These are phyloP conservation scores for Synergus gifuensis DNA, from an alignment of 2,888 invertebrate species.

Conservation along the genomic window DNA sequence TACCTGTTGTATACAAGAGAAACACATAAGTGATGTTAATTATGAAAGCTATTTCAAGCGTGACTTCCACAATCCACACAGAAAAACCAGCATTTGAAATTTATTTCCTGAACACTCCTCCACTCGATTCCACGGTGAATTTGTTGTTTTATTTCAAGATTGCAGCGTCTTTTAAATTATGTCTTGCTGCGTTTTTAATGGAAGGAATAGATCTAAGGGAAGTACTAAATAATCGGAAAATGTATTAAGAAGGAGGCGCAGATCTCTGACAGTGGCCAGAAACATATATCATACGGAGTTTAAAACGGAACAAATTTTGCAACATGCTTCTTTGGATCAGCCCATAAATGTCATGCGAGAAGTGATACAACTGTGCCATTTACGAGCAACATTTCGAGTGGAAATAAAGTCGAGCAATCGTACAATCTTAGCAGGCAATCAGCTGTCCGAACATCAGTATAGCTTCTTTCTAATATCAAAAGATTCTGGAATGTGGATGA, in stretches of 20 bases:
- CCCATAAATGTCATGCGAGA: conserved; percentile 16
- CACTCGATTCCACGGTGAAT: too few species aligned
- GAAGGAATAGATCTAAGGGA: conserved; percentile 19
- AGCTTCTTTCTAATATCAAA: not conserved
- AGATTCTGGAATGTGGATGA: not conserved
- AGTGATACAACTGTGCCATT: not conserved
- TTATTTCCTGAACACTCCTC: not conserved
- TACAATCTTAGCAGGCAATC: conserved; percentile 9
- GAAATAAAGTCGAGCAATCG: conserved; percentile 12
- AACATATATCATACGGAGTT: not conserved
- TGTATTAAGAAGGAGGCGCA: too few species aligned
- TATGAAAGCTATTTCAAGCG: conserved; percentile 25
- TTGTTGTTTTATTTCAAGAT: not conserved
- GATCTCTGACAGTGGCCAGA: not conserved
- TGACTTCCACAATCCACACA: not conserved
- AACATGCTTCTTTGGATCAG: not conserved
- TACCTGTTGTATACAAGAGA: conserved; percentile 13
- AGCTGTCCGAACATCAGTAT: not conserved
- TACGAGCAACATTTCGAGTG: not conserved
- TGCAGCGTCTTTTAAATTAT: not conserved
- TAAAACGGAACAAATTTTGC: conserved; percentile 15
- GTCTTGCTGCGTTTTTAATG: not conserved
- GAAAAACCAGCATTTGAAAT: not conserved
- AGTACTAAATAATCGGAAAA: not conserved
- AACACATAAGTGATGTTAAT: conserved; percentile 24